A percentile compares a stretch with the other conserved stretches of the same genome.
These are phyloP conservation scores for Nudaria mundana DNA, from an alignment of 2,888 invertebrate genomes.

Conservation along the genomic window DNA sequence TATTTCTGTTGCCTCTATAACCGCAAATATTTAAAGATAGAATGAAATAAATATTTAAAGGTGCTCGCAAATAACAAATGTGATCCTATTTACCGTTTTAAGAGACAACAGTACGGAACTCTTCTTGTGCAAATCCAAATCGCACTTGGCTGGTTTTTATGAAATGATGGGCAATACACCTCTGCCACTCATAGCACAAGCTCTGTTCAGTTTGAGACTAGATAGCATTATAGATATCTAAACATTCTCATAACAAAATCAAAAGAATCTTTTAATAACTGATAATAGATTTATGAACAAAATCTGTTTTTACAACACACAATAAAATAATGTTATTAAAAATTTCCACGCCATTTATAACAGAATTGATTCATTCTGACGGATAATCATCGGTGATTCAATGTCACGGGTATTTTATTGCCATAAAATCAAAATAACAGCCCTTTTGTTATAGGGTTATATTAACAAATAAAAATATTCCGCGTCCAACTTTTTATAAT, in stretches of 20 bases:
- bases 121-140: too few relatives aligned
- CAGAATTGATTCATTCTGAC: conserved; percentile 18
- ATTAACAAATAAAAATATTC: conserved; percentile 30
- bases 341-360: conserved; percentile 27
- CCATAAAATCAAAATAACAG: conserved; percentile 30
- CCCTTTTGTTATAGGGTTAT: conserved; percentile 25
- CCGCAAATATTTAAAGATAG: too few relatives aligned
- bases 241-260: conserved; percentile 4
- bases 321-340: conserved; percentile 33
- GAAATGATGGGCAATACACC: too few relatives aligned
- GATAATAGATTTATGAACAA: conserved; percentile 5
- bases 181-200: too few relatives aligned
- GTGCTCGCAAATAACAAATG: too few relatives aligned
- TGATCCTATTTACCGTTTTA: too few relatives aligned
- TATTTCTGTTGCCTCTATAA: too few relatives aligned
- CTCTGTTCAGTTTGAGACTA: too few relatives aligned
- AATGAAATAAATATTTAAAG: too few relatives aligned
- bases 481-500: conserved; percentile 34
- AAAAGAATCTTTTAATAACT: neutral
- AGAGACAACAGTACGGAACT: too few relatives aligned
- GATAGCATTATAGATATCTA: too few relatives aligned
- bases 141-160: too few relatives aligned
- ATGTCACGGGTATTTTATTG: conserved; percentile 30
- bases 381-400: conserved; percentile 28
- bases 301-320: conserved; percentile 1